Conservation (phyloP, 1,140 invertebrate species). For the Helicoverpa zea region DNA sequence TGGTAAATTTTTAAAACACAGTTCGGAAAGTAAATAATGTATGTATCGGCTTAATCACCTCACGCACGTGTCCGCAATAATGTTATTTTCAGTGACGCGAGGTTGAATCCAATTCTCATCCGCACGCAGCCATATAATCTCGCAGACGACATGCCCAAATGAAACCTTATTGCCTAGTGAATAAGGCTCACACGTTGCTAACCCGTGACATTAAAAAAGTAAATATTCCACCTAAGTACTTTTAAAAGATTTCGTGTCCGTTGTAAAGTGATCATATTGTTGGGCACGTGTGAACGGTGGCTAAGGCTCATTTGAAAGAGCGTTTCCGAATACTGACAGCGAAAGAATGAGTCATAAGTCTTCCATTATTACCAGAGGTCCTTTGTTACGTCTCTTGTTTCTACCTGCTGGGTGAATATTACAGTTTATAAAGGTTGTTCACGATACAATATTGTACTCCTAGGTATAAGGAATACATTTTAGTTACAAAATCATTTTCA, state of each 20-base stretch:
- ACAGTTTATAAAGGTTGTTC: constrained; percentile 28
- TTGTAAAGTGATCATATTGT: constrained; percentile 55
- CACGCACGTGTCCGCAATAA: constrained; percentile 68
- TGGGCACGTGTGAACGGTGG: constrained; percentile 54
- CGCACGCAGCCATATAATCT: constrained; percentile 75
- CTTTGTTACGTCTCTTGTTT: constrained; percentile 60
- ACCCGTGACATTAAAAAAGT: constrained; percentile 32
- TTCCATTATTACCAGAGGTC: constrained; percentile 58
- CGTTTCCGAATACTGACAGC: constrained; percentile 53
- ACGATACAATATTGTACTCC: not conserved
- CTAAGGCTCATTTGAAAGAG: constrained; percentile 59
- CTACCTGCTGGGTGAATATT: constrained; percentile 58
- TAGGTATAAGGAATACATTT: no score
- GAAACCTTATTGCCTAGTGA: constrained; percentile 72
- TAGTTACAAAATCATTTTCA: not conserved
- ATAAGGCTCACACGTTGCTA: constrained; percentile 54
- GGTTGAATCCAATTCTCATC: constrained; percentile 75
- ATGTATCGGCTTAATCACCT: constrained; percentile 56
- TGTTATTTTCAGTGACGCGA: constrained; percentile 78
- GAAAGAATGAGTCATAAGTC: constrained; percentile 60
- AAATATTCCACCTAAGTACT: constrained; percentile 28
- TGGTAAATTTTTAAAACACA: constrained; percentile 14
- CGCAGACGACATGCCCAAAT: constrained; percentile 57
- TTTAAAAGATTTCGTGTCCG: constrained; percentile 48
- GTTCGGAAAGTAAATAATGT: constrained; percentile 51